Base-by-base conservation (phyloP, 2,888 invertebrate genomes). In the Esperia sulphurella region DNA sequence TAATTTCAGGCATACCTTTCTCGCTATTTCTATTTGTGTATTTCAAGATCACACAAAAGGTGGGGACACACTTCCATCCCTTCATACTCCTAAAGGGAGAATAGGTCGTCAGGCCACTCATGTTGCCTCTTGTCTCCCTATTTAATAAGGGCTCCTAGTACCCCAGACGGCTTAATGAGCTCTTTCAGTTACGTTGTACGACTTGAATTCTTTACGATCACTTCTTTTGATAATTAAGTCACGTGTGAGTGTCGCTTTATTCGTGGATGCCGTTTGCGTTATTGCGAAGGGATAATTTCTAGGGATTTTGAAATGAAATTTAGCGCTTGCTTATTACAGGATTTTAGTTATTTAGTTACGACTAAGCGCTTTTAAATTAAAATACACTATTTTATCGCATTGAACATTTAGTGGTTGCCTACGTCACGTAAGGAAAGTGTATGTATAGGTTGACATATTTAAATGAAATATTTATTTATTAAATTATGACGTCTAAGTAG, bases 91-190 rank as follows among this genome's bases (percentile, higher is more conserved):
- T 57, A 57, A 56, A 57, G 55, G 57, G 54, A 61, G 61, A 55
- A 59, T 52, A 53, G 58, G 54, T 57, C 57, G 57, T 52, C 57
- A 56, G 54, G 66, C 64, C 65, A 65, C 77, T 80, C 65, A 59
- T 60, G 58, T 46, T 48, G 65, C 61, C 74, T 65, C 71, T 68
- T 55, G 61, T 65, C 66, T 68, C 60, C 65, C 65, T 59, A 68
- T 79, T 74, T 75, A 81, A 77, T 77, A 78, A 78, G 70, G 72
- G 66, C 63, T 63, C 59, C 65, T 71, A 75, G 67, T 71, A 67
- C 69, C 65, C 71, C 71, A 78, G 75, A 71, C 76, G 65, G 58
- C 61, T 71, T 83, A 83, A 83, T 82, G 81, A 82, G 79, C 74
- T 65, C 65, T 68, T 46, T 46, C 41, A 31, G 33, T 35, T 35